These are phyloP conservation scores for Drosophila lutescens DNA, from an alignment of 2,888 invertebrate species.

Conservation along the genomic window DNA sequence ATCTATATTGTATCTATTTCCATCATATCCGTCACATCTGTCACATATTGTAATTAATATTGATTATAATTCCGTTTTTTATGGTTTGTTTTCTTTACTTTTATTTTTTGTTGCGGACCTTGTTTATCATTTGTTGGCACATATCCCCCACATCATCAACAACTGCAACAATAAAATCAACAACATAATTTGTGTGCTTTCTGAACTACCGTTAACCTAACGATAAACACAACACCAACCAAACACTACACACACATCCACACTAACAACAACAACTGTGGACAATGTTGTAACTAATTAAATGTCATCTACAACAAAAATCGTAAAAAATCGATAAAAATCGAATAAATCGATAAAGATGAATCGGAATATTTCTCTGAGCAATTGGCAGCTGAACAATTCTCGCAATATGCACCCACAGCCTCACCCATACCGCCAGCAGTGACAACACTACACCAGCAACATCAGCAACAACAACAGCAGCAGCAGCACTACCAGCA, in stretches of 20 bases:
- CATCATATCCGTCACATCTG: slow-evolving; percentile 35
- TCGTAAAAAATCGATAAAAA: slow-evolving; percentile 25
- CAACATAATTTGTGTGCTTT: slow-evolving; percentile 63
- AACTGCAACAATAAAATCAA: slow-evolving; percentile 48
- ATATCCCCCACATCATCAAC: slow-evolving; percentile 43
- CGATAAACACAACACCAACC: slow-evolving; percentile 35
- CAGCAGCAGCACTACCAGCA: slow-evolving; percentile 36
- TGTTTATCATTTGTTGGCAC: slow-evolving; percentile 59
- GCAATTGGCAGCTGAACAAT: slow-evolving; percentile 85
- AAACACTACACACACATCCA: slow-evolving; percentile 41
- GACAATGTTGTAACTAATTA: slow-evolving; percentile 31
- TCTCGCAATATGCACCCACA: slow-evolving; percentile 84
- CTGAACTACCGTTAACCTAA: slow-evolving; percentile 75
- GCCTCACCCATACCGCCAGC: slow-evolving; percentile 60
- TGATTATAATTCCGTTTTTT: slow-evolving; percentile 52
- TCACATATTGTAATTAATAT: slow-evolving; percentile 61
- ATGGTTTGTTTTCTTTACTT: slow-evolving; percentile 53
- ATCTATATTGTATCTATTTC: slow-evolving; percentile 12
- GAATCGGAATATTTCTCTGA: slow-evolving; percentile 85
- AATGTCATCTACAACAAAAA: slow-evolving; percentile 14
- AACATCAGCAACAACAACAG: slow-evolving; percentile 61
- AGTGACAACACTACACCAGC: slow-evolving; percentile 62
- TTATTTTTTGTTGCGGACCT: slow-evolving; percentile 43
- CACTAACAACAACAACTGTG: slow-evolving; percentile 47
- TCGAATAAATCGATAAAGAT: slow-evolving; percentile 59